These are phyloP conservation scores for Sminthopsis crassicaudata DNA, from an alignment of 2,113 vertebrate genomes.

Conservation along the genomic window DNA sequence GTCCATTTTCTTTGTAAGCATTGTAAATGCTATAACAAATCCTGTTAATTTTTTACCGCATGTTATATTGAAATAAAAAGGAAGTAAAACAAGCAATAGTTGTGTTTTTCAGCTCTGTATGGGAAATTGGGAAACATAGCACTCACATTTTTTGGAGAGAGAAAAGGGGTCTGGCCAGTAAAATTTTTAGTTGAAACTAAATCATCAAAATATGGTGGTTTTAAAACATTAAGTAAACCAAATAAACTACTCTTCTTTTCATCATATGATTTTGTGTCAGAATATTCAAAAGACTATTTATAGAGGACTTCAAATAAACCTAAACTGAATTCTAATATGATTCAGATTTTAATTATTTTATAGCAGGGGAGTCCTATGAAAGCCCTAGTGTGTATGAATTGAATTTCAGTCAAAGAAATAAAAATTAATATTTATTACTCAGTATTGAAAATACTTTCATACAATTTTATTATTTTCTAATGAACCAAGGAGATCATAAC, in stretches of 20 bases:
- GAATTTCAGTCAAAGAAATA: slow-evolving; percentile 49
- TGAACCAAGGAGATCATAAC: slow-evolving; percentile 28
- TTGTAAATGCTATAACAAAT: slow-evolving; percentile 76
- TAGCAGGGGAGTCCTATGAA: slow-evolving; percentile 41
- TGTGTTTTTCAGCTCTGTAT: slow-evolving; percentile 78
- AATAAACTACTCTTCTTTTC: background rate
- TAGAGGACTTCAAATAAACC: background rate
- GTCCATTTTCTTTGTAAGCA: slow-evolving; percentile 79
- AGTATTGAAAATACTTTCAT: slow-evolving; percentile 46
- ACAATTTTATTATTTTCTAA: slow-evolving; percentile 10
- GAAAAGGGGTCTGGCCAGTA: background rate
- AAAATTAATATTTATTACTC: slow-evolving; percentile 51
- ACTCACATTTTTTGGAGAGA: background rate
- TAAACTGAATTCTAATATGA: too few species aligned
- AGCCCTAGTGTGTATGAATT: slow-evolving; percentile 30
- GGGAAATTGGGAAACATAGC: slow-evolving; percentile 66
- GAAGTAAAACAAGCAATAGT: slow-evolving; percentile 75
- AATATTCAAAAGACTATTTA: background rate
- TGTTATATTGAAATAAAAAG: slow-evolving; percentile 82
- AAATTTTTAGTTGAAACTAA: background rate
- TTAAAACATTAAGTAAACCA: background rate
- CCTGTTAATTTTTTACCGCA: slow-evolving; percentile 76
- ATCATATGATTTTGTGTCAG: background rate
- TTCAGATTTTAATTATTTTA: background rate
- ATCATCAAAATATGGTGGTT: background rate